Base-by-base conservation (phyloP, 1,140 invertebrate genomes). In the Pissodes strobi region DNA sequence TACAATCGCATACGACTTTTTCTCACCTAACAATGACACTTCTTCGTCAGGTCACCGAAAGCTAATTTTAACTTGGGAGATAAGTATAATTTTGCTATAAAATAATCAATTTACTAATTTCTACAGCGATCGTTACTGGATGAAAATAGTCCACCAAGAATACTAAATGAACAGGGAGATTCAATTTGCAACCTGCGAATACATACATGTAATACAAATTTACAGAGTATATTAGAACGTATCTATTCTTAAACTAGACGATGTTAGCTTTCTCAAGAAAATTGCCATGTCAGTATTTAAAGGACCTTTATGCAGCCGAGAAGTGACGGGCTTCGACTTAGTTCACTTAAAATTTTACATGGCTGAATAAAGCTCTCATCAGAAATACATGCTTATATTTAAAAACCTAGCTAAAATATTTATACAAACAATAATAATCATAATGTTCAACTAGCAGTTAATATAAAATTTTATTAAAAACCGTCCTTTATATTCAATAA, bases 321-420 rank as follows among this genome's bases (percentile, higher is more conserved):
- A 61, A 41, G 27, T 51, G 6, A 6, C 12, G 6, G 17, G 5
- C 2, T n/a, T 56, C 23, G 12, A 59, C 5, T 49, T 49, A 2
- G 12, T 13, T 30, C n/a, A 6, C 12, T 41, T 46, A 60, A 59
- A 18, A 39, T 30, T 30, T 51, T 48, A 17, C 13, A 15, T 22
- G 21, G 23, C 18, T 19, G 27, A 12, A 17, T 37, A 30, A 58
- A 52, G 17, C 37, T 53, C 18, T 41, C 21, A 19, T 64, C 55
- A 58, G 19, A 60, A 52, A 63, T 59, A 72, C 69, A 72, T 75
- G 73, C 72, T 76, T 76, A 76, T 67, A 71, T 75, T 74, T 73
- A 74, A 75, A 65, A 74, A 75, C 56, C 72, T 76, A 74, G 72
- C 74, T 74, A 75, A 72, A 76, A 74, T 76, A 73, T 76, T 76